Evolutionary conservation across 2,797 vertebrate genomes (phyloP), one percentile per base, ranked within the genome.

Genomic region (Champsocephalus esox): DNA sequence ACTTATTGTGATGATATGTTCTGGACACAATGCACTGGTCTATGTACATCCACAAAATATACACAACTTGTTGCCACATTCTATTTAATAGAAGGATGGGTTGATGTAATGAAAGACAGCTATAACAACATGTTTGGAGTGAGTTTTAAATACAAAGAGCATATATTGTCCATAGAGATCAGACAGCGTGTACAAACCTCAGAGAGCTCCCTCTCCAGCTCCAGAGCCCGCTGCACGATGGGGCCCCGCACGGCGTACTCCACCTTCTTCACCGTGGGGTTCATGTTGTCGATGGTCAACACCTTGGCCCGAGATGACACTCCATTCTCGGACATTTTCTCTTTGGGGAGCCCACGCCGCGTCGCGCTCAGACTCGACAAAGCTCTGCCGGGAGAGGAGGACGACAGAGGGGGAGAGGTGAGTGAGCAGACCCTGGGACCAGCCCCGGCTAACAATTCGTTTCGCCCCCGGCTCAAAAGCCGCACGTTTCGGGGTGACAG

Each of bases 181-280:
- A 54, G 13, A 17, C 34, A 19, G 66, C 5, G 9, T 9, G 12
- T 5, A 85, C 88, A 1, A 82, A 98, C 97, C 96, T 97, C 94
- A 44, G 85, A 89, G 14, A 98, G 93, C 84, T 97, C 96, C 83
- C 89, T 94, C 91, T 98, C 96, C 88, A 98, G 94, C 93, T 97
- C 95, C 90, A 96, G 58, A 0, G 97, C 97, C 0, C 96, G 94
- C 74, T 93, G 91, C 67, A 97, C 95, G 2, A 98, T 96, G 83
- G 96, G 96, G 3, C 97, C 97, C 1, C 97, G 92, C 59, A 97
- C 96, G 0, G 96, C 96, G 5, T 97, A 97, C 81, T 97, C 97
- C 69, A 97, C 94, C 58, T 82, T 95, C 93, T 90, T 95, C 45
- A 98, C 91, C 1, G 90, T 93, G 24, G 95, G 94, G 92, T 97